phyloP scores from a whole-genome alignment of 2,888 invertebrate species.

The Noctua comes region DNA sequence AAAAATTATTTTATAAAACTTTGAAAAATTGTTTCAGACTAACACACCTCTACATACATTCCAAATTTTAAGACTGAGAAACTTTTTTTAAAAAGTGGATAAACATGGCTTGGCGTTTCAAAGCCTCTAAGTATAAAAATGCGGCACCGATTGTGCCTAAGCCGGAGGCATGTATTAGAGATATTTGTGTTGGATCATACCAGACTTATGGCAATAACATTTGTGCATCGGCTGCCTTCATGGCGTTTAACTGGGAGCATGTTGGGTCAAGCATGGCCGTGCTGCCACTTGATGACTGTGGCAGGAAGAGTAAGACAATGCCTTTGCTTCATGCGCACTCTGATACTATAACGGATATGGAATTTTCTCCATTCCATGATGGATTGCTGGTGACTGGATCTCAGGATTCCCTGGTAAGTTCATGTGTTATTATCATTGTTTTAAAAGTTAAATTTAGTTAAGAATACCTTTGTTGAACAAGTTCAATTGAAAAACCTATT shows the following conservation, averaged over 20 bases:
- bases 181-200: conserved; percentile 97
- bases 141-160: conserved; percentile 98
- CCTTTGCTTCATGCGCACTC: conserved; percentile 96
- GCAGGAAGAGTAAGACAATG: conserved; percentile 96
- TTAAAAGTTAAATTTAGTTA: background rate
- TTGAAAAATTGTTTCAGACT: conserved; percentile 73
- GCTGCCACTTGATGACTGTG: conserved; percentile 96
- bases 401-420: conserved; percentile 94
- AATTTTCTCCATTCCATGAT: conserved; percentile 98
- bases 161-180: conserved; percentile 97
- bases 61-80: conserved; percentile 87
- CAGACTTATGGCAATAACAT: conserved; percentile 99
- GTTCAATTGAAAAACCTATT: background rate
- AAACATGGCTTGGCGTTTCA: conserved; percentile 98
- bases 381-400: conserved; percentile 97
- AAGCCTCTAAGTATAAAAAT: conserved; percentile 99
- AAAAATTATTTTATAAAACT: conserved; percentile 18
- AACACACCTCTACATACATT: conserved; percentile 77
- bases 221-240: conserved; percentile 97
- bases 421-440: conserved; percentile 1
- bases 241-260: conserved; percentile 99
- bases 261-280: conserved; percentile 97
- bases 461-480: conserved; percentile 10
- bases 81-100: conserved; percentile 78
- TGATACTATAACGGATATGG: conserved; percentile 98